Conservation (phyloP, 2,113 vertebrate genomes). For the Pangasianodon gigas region DNA sequence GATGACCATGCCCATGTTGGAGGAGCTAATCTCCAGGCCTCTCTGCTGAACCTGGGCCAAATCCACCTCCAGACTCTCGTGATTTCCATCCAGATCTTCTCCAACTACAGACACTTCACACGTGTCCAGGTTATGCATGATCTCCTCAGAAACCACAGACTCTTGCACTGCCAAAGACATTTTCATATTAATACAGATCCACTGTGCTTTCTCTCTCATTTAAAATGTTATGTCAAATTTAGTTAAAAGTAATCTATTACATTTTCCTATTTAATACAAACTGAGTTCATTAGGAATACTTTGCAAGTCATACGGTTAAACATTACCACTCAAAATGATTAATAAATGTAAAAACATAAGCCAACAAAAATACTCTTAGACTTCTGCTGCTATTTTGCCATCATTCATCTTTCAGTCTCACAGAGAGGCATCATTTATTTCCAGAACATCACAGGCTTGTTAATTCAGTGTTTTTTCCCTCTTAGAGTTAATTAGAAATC, state of each 20-base stretch:
- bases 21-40: slow-evolving; percentile 87
- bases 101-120: slow-evolving; percentile 90
- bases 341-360: neutral
- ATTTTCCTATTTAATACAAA: neutral
- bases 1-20: slow-evolving; percentile 85
- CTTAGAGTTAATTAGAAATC: neutral
- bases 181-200: neutral
- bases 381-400: neutral
- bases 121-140: slow-evolving; percentile 95
- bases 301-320: neutral
- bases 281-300: neutral
- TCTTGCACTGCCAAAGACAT: slow-evolving; percentile 85
- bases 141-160: slow-evolving; percentile 94
- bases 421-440: neutral
- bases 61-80: slow-evolving; percentile 92
- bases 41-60: slow-evolving; percentile 82
- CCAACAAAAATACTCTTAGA: neutral
- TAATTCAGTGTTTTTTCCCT: neutral
- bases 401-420: neutral
- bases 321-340: neutral
- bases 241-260: neutral
- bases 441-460: neutral
- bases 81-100: slow-evolving; percentile 87
- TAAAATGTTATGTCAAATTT: neutral
- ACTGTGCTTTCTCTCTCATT: neutral